Conservation (phyloP, 2,888 invertebrate genomes). For the Troides oblongomaculatus region DNA sequence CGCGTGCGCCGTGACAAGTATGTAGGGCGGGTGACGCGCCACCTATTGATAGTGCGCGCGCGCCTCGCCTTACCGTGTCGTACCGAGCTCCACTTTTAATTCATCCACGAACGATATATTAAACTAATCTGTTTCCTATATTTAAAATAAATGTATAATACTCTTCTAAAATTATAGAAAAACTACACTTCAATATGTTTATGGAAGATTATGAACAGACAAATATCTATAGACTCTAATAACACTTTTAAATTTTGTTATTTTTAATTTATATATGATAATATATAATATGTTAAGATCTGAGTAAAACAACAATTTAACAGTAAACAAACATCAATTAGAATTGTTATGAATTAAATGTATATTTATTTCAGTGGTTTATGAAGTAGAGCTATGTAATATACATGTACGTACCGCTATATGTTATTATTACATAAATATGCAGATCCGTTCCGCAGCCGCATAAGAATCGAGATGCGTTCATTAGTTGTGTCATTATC, state of each 20-base stretch:
- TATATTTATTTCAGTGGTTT: background rate
- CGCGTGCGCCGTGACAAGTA: slow-evolving; percentile 54
- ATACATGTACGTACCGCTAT: background rate
- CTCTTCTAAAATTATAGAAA: background rate
- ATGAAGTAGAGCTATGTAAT: background rate
- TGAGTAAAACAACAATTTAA: background rate
- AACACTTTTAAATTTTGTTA: background rate
- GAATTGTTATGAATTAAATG: background rate
- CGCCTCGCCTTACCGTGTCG: background rate
- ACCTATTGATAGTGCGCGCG: slow-evolving; percentile 63
- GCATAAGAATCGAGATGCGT: slow-evolving; percentile 16
- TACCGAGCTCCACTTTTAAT: background rate
- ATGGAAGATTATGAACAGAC: background rate
- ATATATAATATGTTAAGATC: background rate
- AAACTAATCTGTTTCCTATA: background rate
- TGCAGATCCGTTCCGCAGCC: slow-evolving; percentile 14
- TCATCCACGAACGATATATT: background rate
- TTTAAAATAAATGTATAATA: background rate
- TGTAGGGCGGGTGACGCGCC: slow-evolving; percentile 66
- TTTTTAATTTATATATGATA: background rate
- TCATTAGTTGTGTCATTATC: slow-evolving; percentile 32
- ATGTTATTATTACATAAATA: slow-evolving; percentile 15
- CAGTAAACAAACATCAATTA: background rate
- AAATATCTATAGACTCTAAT: background rate
- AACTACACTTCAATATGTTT: background rate